Evolutionary conservation across 1,140 invertebrate species (phyloP).

Genomic region (Coenobita brevimanus): DNA sequence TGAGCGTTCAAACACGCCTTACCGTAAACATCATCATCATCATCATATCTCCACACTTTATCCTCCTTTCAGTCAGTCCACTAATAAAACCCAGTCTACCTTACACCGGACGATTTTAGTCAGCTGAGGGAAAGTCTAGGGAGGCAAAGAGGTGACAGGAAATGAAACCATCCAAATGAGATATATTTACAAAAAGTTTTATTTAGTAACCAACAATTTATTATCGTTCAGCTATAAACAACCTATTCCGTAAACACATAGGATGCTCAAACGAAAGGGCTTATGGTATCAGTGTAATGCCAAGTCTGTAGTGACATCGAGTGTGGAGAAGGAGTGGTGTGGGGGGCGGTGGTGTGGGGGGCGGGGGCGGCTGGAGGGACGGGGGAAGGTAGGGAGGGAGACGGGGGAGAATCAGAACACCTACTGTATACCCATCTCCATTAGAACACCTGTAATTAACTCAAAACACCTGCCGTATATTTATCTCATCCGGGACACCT

Average conservation of each 20-base stretch:
- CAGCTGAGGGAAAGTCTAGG: no score
- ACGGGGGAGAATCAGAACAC: neutral
- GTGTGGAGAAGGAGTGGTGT: neutral
- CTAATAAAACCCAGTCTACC: no score
- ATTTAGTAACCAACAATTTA: constrained; percentile 46
- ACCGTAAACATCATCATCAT: no score
- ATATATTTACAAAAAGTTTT: constrained; percentile 50
- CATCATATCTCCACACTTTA: no score
- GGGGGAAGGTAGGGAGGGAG: neutral
- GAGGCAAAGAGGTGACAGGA: neutral
- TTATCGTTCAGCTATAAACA: constrained; percentile 49
- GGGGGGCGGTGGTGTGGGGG: neutral
- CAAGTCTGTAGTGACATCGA: neutral
- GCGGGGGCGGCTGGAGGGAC: neutral
- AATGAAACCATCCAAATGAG: neutral
- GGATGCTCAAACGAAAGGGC: constrained; percentile 29
- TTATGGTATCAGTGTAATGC: constrained; percentile 4
- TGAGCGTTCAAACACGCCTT: no score
- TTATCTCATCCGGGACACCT: no score
- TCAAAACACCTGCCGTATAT: no score
- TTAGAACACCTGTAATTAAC: no score
- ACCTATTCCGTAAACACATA: constrained; percentile 29
- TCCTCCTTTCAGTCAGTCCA: no score
- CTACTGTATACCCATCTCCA: no score
- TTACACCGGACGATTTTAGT: no score